phyloP scores from a whole-genome alignment of 2,888 invertebrate genomes.

The Neria commutata region DNA sequence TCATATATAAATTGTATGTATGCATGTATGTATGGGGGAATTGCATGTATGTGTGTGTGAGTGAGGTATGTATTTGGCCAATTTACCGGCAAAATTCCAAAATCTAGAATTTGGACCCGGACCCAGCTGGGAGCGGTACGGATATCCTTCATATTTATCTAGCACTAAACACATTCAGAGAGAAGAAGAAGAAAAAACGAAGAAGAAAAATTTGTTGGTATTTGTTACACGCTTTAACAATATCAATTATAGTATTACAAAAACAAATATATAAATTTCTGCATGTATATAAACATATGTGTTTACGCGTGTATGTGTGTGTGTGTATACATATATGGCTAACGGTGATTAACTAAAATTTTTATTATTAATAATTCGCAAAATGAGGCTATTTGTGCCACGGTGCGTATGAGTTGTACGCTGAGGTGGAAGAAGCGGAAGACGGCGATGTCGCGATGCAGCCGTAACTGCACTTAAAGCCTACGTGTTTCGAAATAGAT shows the following conservation, averaged over 20 bases:
- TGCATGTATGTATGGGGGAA: background rate
- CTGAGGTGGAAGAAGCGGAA: no score
- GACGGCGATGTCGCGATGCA: no score
- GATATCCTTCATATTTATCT: slow-evolving; percentile 62
- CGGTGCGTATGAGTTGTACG: no score
- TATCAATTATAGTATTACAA: slow-evolving; percentile 27
- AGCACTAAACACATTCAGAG: slow-evolving; percentile 50
- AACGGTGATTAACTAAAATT: slow-evolving; percentile 11
- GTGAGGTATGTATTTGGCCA: slow-evolving; percentile 49
- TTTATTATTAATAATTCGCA: background rate
- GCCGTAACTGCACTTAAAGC: no score
- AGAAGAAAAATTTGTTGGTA: slow-evolving; percentile 21
- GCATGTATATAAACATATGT: slow-evolving; percentile 20
- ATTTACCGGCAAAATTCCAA: slow-evolving; percentile 63
- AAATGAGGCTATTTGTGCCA: no score
- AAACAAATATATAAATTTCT: slow-evolving; percentile 32
- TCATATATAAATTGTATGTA: slow-evolving; percentile 5
- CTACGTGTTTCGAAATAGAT: no score
- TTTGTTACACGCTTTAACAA: slow-evolving; percentile 33
- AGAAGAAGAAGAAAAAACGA: slow-evolving; percentile 22
- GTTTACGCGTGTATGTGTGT: slow-evolving; percentile 42
- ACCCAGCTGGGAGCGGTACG: slow-evolving; percentile 62
- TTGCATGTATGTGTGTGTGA: slow-evolving; percentile 18
- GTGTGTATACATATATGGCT: slow-evolving; percentile 17
- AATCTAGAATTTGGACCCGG: slow-evolving; percentile 62